These are phyloP conservation scores for Rhimphoctona megacephalus DNA, from an alignment of 2,888 invertebrate genomes.

Conservation along the genomic window DNA sequence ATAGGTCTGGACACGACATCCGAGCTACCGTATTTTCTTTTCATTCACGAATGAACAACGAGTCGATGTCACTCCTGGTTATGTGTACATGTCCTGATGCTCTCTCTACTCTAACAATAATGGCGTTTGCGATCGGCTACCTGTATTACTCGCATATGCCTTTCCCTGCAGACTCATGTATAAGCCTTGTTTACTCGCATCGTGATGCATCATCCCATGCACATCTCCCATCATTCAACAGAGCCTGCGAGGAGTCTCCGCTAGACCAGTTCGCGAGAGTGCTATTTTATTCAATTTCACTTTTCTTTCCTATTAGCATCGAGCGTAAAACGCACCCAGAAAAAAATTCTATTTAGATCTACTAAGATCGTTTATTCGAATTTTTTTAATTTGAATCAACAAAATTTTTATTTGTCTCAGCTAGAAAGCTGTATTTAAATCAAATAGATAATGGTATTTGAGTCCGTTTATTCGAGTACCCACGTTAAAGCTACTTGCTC, in stretches of 20 bases:
- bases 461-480: no score
- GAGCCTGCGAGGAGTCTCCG: conserved; percentile 23
- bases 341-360: no score
- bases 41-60: conserved; percentile 52
- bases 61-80: conserved; percentile 11
- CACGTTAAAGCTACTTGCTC: no score
- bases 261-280: neutral
- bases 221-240: neutral
- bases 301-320: neutral
- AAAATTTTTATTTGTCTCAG: no score
- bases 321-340: no score
- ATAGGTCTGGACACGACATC: conserved; percentile 17
- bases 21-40: conserved; percentile 55
- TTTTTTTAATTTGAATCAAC: no score
- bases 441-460: no score
- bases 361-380: no score
- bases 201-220: conserved; percentile 47
- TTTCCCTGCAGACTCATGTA: neutral
- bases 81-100: conserved; percentile 2
- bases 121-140: conserved; percentile 39
- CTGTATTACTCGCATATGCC: neutral
- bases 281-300: neutral
- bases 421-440: no score
- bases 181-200: conserved; percentile 55
- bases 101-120: conserved; percentile 40